A percentile compares a stretch with the other conserved stretches of the same genome.
Evolutionary conservation across 2,888 invertebrate species (phyloP).

Genomic region (Eupithecia inturbata): DNA sequence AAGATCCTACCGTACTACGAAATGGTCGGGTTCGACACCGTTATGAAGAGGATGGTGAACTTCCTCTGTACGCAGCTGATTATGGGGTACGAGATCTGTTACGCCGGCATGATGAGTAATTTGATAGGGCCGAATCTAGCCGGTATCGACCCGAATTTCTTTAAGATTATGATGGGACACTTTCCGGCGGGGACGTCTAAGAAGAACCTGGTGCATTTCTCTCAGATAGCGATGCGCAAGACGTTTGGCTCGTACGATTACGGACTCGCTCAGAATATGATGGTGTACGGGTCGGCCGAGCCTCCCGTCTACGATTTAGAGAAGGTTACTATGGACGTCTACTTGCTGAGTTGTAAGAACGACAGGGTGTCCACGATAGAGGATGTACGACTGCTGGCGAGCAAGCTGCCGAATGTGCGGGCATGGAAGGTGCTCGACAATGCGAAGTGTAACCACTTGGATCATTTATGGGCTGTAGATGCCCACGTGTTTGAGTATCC

Average conservation of each 20-base stretch:
- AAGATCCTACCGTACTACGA: conserved; percentile 42
- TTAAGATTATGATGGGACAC: conserved; percentile 46
- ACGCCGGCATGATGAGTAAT: conserved; percentile 42
- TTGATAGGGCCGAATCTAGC: conserved; percentile 44
- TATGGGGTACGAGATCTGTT: conserved; percentile 49
- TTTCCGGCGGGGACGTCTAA: conserved; percentile 58
- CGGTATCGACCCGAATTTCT: conserved; percentile 52
- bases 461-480: conserved; percentile 55
- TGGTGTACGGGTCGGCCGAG: conserved; percentile 44
- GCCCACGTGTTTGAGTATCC: conserved; percentile 44
- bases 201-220: conserved; percentile 56
- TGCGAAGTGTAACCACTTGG: conserved; percentile 54
- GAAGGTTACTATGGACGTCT: conserved; percentile 52
- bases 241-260: conserved; percentile 59
- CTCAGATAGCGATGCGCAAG: conserved; percentile 49
- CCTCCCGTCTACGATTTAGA: conserved; percentile 59
- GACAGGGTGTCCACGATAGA: conserved; percentile 53
- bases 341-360: conserved; percentile 53
- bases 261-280: conserved; percentile 50
- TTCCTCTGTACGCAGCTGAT: conserved; percentile 43
- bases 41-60: conserved; percentile 41
- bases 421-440: conserved; percentile 43
- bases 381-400: conserved; percentile 49
- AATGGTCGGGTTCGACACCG: conserved; percentile 43
- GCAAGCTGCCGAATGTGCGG: conserved; percentile 52